These are phyloP conservation scores for Argyresthia albistria DNA, from an alignment of 2,888 invertebrate genomes.

Conservation along the genomic window DNA sequence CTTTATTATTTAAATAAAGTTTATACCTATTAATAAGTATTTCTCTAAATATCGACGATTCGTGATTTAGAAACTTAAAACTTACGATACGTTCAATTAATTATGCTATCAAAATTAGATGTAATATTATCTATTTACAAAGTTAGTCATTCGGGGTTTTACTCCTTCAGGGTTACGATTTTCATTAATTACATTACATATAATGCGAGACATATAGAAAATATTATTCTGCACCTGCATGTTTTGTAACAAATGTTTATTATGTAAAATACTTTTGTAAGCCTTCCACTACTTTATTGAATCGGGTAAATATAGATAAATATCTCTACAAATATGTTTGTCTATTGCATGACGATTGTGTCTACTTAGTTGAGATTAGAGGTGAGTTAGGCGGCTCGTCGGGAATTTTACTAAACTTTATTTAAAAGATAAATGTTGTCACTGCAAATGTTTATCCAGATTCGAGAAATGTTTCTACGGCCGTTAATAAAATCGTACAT, in stretches of 20 bases:
- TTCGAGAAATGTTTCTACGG: too few relatives aligned
- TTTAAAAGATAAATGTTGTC: background rate
- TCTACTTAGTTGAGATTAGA: too few relatives aligned
- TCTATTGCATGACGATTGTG: too few relatives aligned
- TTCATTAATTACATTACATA: slow-evolving; percentile 29
- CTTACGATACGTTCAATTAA: slow-evolving; percentile 18
- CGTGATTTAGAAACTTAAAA: slow-evolving; percentile 26
- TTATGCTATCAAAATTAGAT: slow-evolving; percentile 39
- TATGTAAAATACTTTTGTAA: background rate
- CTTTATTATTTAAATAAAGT: slow-evolving; percentile 31
- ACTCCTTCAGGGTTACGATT: slow-evolving; percentile 54
- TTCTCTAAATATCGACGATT: slow-evolving; percentile 11
- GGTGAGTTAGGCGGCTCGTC: background rate
- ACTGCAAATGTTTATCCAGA: too few relatives aligned
- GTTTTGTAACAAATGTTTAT: background rate
- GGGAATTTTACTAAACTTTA: background rate
- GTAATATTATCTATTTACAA: slow-evolving; percentile 39
- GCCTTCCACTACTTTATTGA: too few relatives aligned
- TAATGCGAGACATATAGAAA: slow-evolving; percentile 23
- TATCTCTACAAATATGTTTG: too few relatives aligned
- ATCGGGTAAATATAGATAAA: too few relatives aligned
- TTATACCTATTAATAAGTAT: slow-evolving; percentile 16
- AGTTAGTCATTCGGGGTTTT: slow-evolving; percentile 56
- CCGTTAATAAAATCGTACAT: too few relatives aligned
- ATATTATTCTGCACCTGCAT: slow-evolving; percentile 24